Percentiles rank a stretch among this genome's conserved stretches.
Evolutionary conservation across 2,797 vertebrate genomes (phyloP).

Genomic region (Rallus crepitans): DNA sequence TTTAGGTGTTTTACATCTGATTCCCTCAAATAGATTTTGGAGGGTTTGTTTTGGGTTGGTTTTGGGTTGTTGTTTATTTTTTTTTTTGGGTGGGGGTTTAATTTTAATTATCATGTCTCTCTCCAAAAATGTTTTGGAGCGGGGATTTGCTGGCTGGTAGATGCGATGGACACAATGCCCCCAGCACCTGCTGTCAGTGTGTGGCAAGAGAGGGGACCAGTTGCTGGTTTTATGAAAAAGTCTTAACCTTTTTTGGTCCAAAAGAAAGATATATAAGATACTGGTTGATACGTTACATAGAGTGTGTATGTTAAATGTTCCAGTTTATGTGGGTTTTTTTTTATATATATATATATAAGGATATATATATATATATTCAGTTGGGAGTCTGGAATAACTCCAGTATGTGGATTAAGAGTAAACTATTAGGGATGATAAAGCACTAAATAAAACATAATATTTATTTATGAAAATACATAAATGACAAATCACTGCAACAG

Average conservation of each 20-base stretch:
- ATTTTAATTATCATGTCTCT: not conserved
- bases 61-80: too few relatives aligned
- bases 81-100: too few relatives aligned
- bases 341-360: slow-evolving; percentile 16
- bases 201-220: not conserved
- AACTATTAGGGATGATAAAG: slow-evolving; percentile 74
- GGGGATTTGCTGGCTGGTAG: not conserved
- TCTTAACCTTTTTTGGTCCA: not conserved
- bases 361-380: slow-evolving; percentile 67
- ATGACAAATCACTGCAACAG: slow-evolving; percentile 37
- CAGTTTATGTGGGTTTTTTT: slow-evolving; percentile 40
- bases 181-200: not conserved
- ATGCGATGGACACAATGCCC: fast-evolving
- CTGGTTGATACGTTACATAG: slow-evolving; percentile 45
- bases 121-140: not conserved
- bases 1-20: not conserved
- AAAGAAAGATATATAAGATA: slow-evolving; percentile 53
- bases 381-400: slow-evolving; percentile 72
- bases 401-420: slow-evolving; percentile 74
- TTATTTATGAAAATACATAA: slow-evolving; percentile 78
- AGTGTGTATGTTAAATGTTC: slow-evolving; percentile 66
- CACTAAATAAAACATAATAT: slow-evolving; percentile 77
- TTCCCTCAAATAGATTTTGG: not conserved
- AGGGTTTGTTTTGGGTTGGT: not conserved
- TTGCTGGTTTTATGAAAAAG: slow-evolving; percentile 16